phyloP scores from a whole-genome alignment of 2,797 vertebrate species.

The Crenichthys baileyi region DNA sequence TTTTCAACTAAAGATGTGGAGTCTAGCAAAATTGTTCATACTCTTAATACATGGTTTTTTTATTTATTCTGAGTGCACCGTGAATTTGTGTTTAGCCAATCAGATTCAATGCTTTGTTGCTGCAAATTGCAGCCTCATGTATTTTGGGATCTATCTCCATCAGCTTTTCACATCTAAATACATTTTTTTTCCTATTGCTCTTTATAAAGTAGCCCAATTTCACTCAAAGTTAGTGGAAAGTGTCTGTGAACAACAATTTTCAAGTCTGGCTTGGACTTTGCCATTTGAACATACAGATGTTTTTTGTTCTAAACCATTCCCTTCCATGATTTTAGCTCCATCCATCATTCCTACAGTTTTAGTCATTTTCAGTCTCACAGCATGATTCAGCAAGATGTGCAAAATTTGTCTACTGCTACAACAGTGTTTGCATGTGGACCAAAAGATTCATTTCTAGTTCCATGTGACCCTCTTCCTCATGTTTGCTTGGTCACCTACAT shows the following conservation, averaged over 20 bases:
- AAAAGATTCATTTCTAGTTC: background rate
- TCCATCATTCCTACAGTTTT: background rate
- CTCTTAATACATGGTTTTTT: background rate
- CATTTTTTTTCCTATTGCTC: background rate
- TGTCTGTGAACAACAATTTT: background rate
- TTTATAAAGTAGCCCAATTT: background rate
- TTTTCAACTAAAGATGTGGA: constrained; percentile 40
- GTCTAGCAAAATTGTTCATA: background rate
- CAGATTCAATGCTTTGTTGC: background rate
- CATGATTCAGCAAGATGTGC: background rate
- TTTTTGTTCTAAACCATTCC: too few relatives aligned
- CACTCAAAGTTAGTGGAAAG: background rate
- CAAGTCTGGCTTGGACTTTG: background rate
- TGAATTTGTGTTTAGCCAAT: background rate
- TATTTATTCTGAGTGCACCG: background rate
- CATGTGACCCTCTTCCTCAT: background rate
- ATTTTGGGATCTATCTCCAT: background rate
- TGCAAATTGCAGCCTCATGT: background rate
- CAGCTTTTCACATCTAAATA: background rate
- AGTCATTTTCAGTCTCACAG: background rate
- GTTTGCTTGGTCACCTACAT: background rate
- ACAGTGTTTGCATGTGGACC: background rate
- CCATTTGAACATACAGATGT: too few relatives aligned
- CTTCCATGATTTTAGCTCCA: background rate
- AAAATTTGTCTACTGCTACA: too few relatives aligned